Evolutionary conservation across 2,888 invertebrate genomes (phyloP), one percentile per base, ranked within the genome.

Genomic region (Ectropis crepuscularia): DNA sequence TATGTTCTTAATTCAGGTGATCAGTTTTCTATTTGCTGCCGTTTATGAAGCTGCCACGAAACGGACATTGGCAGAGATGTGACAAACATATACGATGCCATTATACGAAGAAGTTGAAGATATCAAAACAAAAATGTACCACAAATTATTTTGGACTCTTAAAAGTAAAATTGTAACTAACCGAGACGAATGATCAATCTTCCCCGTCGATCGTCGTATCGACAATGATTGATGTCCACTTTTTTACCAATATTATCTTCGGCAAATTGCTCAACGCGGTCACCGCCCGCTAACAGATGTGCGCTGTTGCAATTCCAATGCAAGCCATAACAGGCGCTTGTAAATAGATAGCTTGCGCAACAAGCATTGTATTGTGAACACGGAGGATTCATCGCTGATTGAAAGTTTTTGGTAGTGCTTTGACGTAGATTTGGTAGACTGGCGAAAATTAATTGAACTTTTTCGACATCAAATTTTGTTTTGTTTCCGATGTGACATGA

Each of bases 251-350:
- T 64, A 60, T 61, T 61, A 49, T 57, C 53, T 61, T 61, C 37
- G 39, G 7, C 12, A 7, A 49, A 55, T 64, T 64, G 47, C 60
- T 46, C 63, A 63, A 71, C 71, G 50, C 66, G 67, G 69, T 69
- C 58, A 73, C 74, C 65, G 74, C 69, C 57, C 71, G 68, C 67
- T 60, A 74, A 58, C 72, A 79, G 76, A 79, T 79, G 78, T 74
- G 73, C 74, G 72, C 73, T 80, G 75, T 80, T 75, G 81, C 76
- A 81, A 81, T 71, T 71, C 71, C 77, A 79, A 68, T 79, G 74
- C 76, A 70, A 72, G 71, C 72, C 71, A 75, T 76, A 76, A 74
- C 73, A 72, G 74, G 67, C 57, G 70, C 71, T 72, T 63, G 71
- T 74, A 75, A 76, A 76, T 74, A 75, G 66, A 55, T 48, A 45